Percentiles rank a stretch among this genome's conserved stretches.
Conservation (phyloP, 2,888 invertebrate species). For the Rhogogaster chlorosoma region DNA sequence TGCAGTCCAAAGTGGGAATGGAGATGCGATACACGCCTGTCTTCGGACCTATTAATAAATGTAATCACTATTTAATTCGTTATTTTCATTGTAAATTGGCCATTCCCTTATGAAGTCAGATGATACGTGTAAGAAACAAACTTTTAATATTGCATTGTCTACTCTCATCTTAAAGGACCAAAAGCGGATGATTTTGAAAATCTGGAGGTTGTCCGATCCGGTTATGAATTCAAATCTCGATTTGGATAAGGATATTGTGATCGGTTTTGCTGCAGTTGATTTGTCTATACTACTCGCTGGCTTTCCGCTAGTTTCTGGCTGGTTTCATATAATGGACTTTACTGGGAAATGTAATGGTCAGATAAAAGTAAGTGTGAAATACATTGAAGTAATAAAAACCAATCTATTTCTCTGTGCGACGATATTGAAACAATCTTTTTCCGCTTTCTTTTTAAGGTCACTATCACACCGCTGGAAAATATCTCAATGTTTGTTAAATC, state of each 20-base stretch:
- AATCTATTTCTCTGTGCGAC: not conserved
- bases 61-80: constrained; percentile 74
- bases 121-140: not conserved
- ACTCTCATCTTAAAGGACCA: constrained; percentile 77
- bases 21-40: constrained; percentile 78
- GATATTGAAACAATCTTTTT: constrained; percentile 43
- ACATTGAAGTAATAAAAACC: not conserved
- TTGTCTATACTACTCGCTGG: constrained; percentile 79
- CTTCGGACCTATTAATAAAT: constrained; percentile 79
- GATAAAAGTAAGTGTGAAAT: constrained; percentile 78
- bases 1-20: constrained; percentile 81
- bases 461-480: constrained; percentile 80
- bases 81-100: not conserved
- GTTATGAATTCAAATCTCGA: constrained; percentile 77
- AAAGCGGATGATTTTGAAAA: constrained; percentile 81
- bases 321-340: constrained; percentile 84
- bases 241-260: constrained; percentile 80
- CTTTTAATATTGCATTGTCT: not conserved
- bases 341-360: constrained; percentile 81
- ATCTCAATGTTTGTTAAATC: constrained; percentile 67
- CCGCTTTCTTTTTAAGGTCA: constrained; percentile 74
- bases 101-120: not conserved
- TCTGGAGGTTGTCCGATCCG: constrained; percentile 81
- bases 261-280: constrained; percentile 83
- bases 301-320: constrained; percentile 81